phyloP scores from a whole-genome alignment of 2,113 vertebrate genomes.

The Vanacampus margaritifer region DNA sequence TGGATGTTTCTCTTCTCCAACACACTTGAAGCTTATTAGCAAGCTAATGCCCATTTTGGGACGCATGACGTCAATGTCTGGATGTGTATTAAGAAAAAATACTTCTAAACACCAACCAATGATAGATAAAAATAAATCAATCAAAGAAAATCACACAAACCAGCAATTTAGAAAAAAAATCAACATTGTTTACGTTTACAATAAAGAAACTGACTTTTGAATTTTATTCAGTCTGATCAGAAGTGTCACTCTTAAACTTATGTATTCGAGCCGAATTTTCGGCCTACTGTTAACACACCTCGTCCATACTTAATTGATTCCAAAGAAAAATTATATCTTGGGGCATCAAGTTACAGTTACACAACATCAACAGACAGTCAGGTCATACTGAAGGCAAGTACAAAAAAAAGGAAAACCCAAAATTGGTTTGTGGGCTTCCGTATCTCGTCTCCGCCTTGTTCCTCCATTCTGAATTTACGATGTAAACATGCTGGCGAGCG shows the following conservation, averaged over 20 bases:
- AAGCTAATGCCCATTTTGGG: too few species aligned
- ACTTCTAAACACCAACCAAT: too few species aligned
- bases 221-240: too few species aligned
- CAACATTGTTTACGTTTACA: too few species aligned
- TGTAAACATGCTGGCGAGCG: neutral
- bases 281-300: neutral
- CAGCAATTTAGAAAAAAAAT: too few species aligned
- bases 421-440: neutral
- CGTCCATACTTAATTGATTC: neutral
- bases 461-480: neutral
- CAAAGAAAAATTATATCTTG: neutral
- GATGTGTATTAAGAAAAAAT: too few species aligned
- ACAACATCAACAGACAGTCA: neutral
- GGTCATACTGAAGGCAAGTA: neutral
- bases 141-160: too few species aligned
- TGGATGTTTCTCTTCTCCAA: too few species aligned
- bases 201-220: too few species aligned
- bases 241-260: neutral
- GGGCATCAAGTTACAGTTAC: neutral
- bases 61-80: too few species aligned
- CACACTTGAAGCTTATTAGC: too few species aligned
- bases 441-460: neutral
- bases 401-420: neutral
- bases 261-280: neutral
- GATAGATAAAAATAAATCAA: too few species aligned